Evolutionary conservation across 1,140 invertebrate genomes (phyloP).

Genomic region (Conopomorpha cramerella): DNA sequence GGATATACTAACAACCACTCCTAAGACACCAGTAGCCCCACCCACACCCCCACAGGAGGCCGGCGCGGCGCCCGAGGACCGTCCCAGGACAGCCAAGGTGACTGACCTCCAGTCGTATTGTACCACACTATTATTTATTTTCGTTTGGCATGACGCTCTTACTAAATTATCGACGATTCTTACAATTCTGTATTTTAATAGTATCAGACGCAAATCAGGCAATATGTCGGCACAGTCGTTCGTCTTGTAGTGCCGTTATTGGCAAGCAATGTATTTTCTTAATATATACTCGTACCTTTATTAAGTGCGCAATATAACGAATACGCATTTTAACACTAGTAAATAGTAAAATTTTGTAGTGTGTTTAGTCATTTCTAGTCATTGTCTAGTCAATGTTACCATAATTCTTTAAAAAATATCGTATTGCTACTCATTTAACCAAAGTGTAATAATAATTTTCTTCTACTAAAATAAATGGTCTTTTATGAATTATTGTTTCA

Average conservation of each 20-base stretch:
- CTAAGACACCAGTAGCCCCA: constrained; percentile 24
- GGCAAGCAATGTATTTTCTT: constrained; percentile 26
- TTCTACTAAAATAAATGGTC: constrained; percentile 37
- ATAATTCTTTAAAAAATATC: constrained; percentile 3
- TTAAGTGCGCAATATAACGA: too few species aligned
- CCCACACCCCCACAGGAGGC: constrained; percentile 40
- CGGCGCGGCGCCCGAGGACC: constrained; percentile 17
- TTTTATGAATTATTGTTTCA: constrained; percentile 40
- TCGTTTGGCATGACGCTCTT: constrained; percentile 57
- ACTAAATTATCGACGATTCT: constrained; percentile 49
- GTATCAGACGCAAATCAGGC: not conserved
- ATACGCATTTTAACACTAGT: too few species aligned
- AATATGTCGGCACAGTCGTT: too few species aligned
- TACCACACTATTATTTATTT: constrained; percentile 51
- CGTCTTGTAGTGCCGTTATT: constrained; percentile 53
- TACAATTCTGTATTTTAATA: constrained; percentile 25
- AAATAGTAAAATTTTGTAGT: too few species aligned
- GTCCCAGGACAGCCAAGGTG: constrained; percentile 40
- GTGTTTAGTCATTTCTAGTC: constrained; percentile 52
- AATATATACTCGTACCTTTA: too few species aligned
- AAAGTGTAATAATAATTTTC: constrained; percentile 19
- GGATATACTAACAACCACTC: constrained; percentile 51
- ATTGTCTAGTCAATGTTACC: too few species aligned
- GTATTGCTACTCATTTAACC: constrained; percentile 17
- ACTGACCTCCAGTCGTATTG: constrained; percentile 53